Percentiles rank a stretch among this genome's conserved stretches.
These are phyloP conservation scores for Schizothorax lantsangensis DNA, from an alignment of 2,797 vertebrate genomes.

Conservation along the genomic window DNA sequence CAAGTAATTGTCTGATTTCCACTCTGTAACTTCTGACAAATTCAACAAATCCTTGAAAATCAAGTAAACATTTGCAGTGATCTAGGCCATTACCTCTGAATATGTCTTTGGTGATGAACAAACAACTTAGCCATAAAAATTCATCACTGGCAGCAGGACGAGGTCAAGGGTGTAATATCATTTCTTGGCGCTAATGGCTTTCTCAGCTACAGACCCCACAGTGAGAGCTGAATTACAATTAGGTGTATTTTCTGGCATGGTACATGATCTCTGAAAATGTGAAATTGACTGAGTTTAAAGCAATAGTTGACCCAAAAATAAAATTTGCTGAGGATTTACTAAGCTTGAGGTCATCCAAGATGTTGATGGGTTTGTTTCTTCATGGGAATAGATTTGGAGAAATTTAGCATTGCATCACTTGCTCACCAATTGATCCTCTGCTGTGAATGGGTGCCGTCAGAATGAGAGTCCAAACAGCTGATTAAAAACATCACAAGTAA, in stretches of 20 bases:
- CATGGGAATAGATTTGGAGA: background rate
- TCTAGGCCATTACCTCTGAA: background rate
- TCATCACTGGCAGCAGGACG: no score
- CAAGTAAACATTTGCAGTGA: background rate
- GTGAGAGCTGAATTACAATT: conserved; percentile 7
- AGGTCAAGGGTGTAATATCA: background rate
- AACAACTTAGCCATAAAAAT: background rate
- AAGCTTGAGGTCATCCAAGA: background rate
- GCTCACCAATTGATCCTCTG: background rate
- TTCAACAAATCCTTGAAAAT: background rate
- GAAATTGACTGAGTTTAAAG: background rate
- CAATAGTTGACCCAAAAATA: background rate
- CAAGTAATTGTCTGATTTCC: background rate
- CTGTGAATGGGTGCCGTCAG: background rate
- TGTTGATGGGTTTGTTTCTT: background rate
- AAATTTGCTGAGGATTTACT: background rate
- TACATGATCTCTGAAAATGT: background rate
- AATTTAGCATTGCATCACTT: background rate
- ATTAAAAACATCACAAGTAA: background rate
- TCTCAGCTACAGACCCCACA: background rate
- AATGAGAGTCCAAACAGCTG: background rate
- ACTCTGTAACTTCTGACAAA: background rate
- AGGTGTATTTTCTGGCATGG: background rate
- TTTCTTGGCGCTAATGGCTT: conserved; percentile 6
- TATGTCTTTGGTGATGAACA: background rate